Evolutionary conservation across 1,140 invertebrate species (phyloP).

Genomic region (Araneus ventricosus): DNA sequence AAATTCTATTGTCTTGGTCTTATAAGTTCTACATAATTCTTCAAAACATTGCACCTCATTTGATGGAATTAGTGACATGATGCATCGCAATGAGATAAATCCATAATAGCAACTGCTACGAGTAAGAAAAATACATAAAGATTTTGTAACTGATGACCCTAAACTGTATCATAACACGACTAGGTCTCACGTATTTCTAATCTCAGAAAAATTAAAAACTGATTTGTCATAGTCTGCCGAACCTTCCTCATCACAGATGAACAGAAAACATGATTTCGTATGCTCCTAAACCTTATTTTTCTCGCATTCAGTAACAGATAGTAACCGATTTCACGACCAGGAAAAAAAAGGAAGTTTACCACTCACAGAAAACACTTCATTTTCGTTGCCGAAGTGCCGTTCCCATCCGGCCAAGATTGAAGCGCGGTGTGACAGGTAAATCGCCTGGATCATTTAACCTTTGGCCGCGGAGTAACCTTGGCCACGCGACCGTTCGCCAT

Average conservation of each 20-base stretch:
- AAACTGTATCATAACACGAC: no score
- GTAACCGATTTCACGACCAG: background rate
- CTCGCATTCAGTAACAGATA: background rate
- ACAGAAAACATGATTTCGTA: background rate
- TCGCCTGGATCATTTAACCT: constrained; percentile 51
- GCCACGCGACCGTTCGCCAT: constrained; percentile 51
- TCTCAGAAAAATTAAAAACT: no score
- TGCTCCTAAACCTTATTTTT: background rate
- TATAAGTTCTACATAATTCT: no score
- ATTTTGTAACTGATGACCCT: no score
- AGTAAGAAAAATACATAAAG: no score
- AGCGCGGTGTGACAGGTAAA: constrained; percentile 46
- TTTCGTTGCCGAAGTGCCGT: background rate
- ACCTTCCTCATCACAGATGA: background rate
- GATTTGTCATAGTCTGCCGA: no score
- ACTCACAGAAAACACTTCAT: background rate
- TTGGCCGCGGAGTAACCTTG: constrained; percentile 31
- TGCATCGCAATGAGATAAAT: no score
- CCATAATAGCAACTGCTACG: no score
- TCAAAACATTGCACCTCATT: no score
- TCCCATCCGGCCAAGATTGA: constrained; percentile 32
- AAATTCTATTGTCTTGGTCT: no score
- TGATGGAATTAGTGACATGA: no score
- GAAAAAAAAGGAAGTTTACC: background rate
- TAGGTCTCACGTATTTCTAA: no score